Conservation (phyloP, 2,888 invertebrate species). For the Lordiphosa andalusiaca region DNA sequence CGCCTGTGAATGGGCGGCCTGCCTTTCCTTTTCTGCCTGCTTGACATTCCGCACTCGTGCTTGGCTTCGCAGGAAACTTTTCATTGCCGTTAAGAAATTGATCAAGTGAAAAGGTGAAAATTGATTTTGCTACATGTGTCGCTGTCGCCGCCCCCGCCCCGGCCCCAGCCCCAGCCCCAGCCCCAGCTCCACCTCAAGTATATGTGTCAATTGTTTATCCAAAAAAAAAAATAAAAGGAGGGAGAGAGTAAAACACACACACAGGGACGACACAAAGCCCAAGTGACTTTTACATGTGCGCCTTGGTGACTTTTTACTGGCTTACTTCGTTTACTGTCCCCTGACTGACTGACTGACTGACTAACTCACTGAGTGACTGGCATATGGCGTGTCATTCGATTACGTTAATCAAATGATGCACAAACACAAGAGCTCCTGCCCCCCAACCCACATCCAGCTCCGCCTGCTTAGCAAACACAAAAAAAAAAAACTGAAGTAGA, state of each 20-base stretch:
- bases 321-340: slow-evolving; percentile 32
- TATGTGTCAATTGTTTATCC: slow-evolving; percentile 62
- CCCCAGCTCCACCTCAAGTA: neutral
- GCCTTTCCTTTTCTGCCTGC: slow-evolving; percentile 20
- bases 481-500: neutral
- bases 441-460: too few species aligned
- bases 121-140: slow-evolving; percentile 72
- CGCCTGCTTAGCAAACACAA: neutral
- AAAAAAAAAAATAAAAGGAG: slow-evolving; percentile 11
- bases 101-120: slow-evolving; percentile 76
- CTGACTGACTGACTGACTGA: slow-evolving; percentile 1
- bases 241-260: too few species aligned
- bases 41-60: slow-evolving; percentile 57
- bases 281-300: slow-evolving; percentile 41
- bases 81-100: slow-evolving; percentile 74
- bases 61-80: slow-evolving; percentile 55
- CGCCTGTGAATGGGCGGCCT: slow-evolving; percentile 15
- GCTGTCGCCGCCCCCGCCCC: slow-evolving; percentile 11
- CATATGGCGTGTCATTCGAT: slow-evolving; percentile 54
- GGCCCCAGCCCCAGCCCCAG: neutral
- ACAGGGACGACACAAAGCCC: slow-evolving; percentile 16
- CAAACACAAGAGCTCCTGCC: slow-evolving; percentile 42
- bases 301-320: slow-evolving; percentile 54
- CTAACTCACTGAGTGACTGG: slow-evolving; percentile 5
- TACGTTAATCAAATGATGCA: slow-evolving; percentile 73